Evolutionary conservation across 2,113 vertebrate genomes (phyloP).

Genomic region (Paradoxurus hermaphroditus): DNA sequence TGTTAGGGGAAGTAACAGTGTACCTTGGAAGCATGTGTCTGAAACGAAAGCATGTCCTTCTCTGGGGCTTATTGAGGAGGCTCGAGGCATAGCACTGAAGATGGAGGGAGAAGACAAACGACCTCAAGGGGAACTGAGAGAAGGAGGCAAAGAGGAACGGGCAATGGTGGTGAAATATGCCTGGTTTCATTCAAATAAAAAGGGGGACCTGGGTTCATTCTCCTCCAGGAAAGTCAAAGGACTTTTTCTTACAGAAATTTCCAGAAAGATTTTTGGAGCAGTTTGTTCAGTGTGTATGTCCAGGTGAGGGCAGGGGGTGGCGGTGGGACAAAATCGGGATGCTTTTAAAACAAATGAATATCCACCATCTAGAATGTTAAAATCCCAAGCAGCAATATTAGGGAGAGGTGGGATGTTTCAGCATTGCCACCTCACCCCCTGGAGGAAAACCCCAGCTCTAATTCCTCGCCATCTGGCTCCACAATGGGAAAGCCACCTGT

Average conservation of each 20-base stretch:
- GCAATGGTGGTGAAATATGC: rapidly evolving
- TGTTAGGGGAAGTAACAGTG: background rate
- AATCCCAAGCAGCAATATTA: background rate
- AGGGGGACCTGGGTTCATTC: rapidly evolving
- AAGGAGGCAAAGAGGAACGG: background rate
- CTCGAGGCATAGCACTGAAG: background rate
- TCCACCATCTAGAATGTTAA: background rate
- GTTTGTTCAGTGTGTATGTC: background rate
- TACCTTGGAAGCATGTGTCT: background rate
- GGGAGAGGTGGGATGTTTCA: background rate
- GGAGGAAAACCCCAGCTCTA: background rate
- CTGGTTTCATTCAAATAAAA: background rate
- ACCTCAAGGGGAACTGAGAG: background rate
- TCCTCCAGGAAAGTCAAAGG: background rate
- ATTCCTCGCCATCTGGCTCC: background rate
- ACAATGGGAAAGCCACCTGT: background rate
- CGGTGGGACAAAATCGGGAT: background rate
- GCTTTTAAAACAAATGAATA: conserved; percentile 7
- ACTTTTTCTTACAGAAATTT: background rate
- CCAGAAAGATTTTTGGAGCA: background rate
- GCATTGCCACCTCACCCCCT: background rate
- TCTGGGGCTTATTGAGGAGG: background rate
- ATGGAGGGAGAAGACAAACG: background rate
- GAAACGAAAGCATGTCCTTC: background rate
- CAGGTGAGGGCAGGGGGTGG: background rate